phyloP scores from a whole-genome alignment of 2,113 vertebrate species.

The Nematolebias whitei region DNA sequence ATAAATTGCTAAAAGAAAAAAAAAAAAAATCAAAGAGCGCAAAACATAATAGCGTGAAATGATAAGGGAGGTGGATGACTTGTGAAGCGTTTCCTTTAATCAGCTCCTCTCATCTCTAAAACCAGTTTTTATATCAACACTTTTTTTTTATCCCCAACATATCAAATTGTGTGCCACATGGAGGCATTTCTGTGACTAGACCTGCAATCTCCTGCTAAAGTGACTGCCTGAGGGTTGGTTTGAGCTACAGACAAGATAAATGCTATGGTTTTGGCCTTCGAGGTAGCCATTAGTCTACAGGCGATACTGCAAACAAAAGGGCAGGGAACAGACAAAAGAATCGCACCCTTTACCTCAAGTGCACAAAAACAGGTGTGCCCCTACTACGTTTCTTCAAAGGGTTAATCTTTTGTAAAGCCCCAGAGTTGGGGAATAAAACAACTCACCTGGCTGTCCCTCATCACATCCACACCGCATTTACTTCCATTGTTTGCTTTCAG shows the following conservation, averaged over 20 bases:
- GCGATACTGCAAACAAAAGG: slow-evolving; percentile 57
- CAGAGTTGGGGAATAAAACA: not conserved
- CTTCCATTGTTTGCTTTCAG: slow-evolving; percentile 38
- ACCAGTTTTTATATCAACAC: slow-evolving; percentile 1
- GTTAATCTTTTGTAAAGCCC: slow-evolving; percentile 56
- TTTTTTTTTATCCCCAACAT: not conserved
- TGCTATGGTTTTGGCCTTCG: slow-evolving; percentile 65
- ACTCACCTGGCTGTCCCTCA: slow-evolving; percentile 44
- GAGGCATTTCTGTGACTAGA: slow-evolving; percentile 35
- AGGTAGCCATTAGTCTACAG: slow-evolving; percentile 65
- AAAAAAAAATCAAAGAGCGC: not conserved
- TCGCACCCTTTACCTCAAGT: slow-evolving; percentile 39
- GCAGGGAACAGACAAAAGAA: slow-evolving; percentile 51
- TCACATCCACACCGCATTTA: slow-evolving; percentile 33
- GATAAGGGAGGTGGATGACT: not conserved
- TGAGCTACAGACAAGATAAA: slow-evolving; percentile 62
- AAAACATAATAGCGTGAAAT: not conserved
- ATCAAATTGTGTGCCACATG: slow-evolving; percentile 16
- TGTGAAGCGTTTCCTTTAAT: slow-evolving; percentile 6
- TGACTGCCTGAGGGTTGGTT: slow-evolving; percentile 48
- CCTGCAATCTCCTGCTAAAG: slow-evolving; percentile 40
- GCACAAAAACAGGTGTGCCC: slow-evolving; percentile 64
- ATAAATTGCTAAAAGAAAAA: not conserved
- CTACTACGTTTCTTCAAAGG: slow-evolving; percentile 40
- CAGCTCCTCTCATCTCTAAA: not conserved